Evolutionary conservation across 2,888 invertebrate genomes (phyloP).

Genomic region (Eugnorisma glareosa): DNA sequence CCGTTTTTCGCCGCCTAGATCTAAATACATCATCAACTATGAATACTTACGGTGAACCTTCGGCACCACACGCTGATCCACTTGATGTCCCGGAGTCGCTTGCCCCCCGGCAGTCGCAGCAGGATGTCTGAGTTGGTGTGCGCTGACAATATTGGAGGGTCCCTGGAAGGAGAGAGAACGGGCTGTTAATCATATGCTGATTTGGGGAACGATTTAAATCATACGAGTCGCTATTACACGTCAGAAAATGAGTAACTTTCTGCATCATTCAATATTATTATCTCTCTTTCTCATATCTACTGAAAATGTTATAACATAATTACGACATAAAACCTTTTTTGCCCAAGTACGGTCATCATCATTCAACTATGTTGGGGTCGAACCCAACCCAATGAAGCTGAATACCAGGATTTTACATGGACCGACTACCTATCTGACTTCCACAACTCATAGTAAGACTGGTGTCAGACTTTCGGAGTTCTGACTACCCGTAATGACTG

Average conservation of each 20-base stretch:
- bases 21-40: background rate
- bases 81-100: slow-evolving; percentile 95
- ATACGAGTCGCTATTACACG: background rate
- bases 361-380: background rate
- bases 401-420: background rate
- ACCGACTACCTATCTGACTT: background rate
- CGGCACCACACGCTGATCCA: slow-evolving; percentile 98
- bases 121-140: slow-evolving; percentile 95
- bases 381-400: background rate
- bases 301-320: background rate
- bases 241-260: background rate
- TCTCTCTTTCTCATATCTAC: background rate
- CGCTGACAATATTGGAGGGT: slow-evolving; percentile 94
- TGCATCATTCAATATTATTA: background rate
- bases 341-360: background rate
- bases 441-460: background rate
- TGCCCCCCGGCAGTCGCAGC: slow-evolving; percentile 95
- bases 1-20: background rate
- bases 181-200: background rate
- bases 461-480: background rate
- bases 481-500: background rate
- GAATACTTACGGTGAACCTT: slow-evolving; percentile 94
- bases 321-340: background rate
- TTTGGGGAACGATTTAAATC: background rate
- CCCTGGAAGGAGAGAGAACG: slow-evolving; percentile 89